These are phyloP conservation scores for Andrena cerasifolii DNA, from an alignment of 1,140 invertebrate genomes.

Conservation along the genomic window DNA sequence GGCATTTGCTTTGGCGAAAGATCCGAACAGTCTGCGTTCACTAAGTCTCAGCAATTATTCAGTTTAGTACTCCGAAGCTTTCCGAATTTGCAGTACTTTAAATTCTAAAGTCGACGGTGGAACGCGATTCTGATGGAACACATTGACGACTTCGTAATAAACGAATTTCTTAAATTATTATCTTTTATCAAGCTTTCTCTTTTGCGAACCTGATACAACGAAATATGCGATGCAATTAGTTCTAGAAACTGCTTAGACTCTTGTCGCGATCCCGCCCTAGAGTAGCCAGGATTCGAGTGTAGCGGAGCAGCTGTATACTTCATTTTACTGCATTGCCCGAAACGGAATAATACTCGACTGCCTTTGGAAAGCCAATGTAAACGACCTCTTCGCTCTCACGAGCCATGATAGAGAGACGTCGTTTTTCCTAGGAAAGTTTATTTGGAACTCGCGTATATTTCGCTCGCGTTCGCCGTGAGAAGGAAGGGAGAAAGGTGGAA, in stretches of 20 bases:
- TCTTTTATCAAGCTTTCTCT: too few relatives aligned
- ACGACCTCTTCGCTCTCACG: conserved; percentile 1
- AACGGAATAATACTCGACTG: conserved; percentile 21
- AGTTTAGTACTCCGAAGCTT: conserved; percentile 23
- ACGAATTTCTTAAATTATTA: too few relatives aligned
- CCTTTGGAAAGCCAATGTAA: conserved; percentile 27
- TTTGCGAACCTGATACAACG: neutral
- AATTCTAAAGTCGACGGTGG: conserved; percentile 8
- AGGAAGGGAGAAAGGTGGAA: neutral
- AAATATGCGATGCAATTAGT: neutral
- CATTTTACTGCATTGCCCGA: conserved; percentile 12
- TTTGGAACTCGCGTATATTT: conserved; percentile 27
- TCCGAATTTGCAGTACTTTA: conserved; percentile 15
- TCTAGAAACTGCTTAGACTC: neutral
- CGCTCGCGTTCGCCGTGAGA: neutral
- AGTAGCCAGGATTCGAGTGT: neutral
- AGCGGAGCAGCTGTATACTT: neutral
- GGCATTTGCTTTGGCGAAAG: conserved; percentile 6
- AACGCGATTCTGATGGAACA: neutral
- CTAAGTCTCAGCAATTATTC: conserved; percentile 40
- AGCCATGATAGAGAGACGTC: conserved; percentile 26
- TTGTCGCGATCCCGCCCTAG: neutral
- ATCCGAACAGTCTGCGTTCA: conserved; percentile 13
- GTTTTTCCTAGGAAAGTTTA: conserved; percentile 33
- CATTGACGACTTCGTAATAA: neutral